Percentiles rank a stretch among this genome's conserved stretches.
Conservation (phyloP, 2,888 invertebrate species). For the Arge pagana region DNA sequence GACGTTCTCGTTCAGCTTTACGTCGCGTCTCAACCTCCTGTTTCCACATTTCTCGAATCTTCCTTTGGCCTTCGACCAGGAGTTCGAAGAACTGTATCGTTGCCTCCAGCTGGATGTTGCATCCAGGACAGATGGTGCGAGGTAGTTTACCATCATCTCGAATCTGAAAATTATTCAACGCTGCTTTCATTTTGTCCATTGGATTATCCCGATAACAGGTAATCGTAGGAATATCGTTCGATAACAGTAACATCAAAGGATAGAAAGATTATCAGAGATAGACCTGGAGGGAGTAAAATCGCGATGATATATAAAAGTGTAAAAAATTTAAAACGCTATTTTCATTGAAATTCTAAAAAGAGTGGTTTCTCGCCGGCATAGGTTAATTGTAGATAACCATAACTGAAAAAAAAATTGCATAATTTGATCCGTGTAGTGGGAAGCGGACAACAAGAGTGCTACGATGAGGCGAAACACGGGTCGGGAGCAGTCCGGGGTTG, state of each 20-base stretch:
- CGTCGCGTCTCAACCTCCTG: slow-evolving; percentile 56
- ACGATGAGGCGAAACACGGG: too few relatives aligned
- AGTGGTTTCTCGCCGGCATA: slow-evolving; percentile 12
- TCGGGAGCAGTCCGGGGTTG: slow-evolving; percentile 33
- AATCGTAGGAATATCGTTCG: slow-evolving; percentile 5
- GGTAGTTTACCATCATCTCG: slow-evolving; percentile 72
- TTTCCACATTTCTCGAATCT: slow-evolving; percentile 60
- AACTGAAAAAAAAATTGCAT: slow-evolving; percentile 17
- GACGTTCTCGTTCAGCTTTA: slow-evolving; percentile 51
- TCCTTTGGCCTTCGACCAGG: slow-evolving; percentile 72
- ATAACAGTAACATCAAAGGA: not conserved
- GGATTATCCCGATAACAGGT: too few relatives aligned
- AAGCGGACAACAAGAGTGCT: too few relatives aligned
- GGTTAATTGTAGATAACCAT: slow-evolving; percentile 7
- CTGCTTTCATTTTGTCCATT: too few relatives aligned
- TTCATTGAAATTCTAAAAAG: too few relatives aligned
- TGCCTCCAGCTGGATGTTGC: slow-evolving; percentile 75
- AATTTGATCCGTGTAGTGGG: slow-evolving; percentile 53
- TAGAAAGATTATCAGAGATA: not conserved
- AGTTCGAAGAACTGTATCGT: slow-evolving; percentile 76
- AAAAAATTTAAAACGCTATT: too few relatives aligned
- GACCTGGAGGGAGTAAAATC: slow-evolving; percentile 29
- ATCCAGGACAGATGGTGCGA: slow-evolving; percentile 75
- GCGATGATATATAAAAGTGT: too few relatives aligned
- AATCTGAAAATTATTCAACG: slow-evolving; percentile 62